Base-by-base conservation (phyloP, 2,113 vertebrate species). In the Carlito syrichta region DNA sequence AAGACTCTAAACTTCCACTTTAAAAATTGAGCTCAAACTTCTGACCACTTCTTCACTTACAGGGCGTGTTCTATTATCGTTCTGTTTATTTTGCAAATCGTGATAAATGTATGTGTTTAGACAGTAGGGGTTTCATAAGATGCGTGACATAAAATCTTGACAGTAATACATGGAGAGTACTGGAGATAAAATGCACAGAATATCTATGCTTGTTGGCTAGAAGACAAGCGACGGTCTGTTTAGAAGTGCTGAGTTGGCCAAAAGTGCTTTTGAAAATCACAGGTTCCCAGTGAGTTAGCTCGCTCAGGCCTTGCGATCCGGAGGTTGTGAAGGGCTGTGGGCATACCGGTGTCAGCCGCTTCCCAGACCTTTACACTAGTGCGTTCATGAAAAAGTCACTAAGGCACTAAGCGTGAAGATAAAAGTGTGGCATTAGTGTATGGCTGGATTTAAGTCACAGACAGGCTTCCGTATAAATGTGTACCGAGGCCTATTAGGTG, bases 111-210 rank as follows among this genome's bases (percentile, higher is more conserved):
- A 90, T 87, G 40, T 87, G 95, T 81, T 45, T 77, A 45, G 82
- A 95, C 91, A 83, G 63, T 71, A 60, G 0, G 4, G 19, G 77
- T 63, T 94, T 81, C 16, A 83, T 63, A 85, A 88, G 90, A 92
- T 52, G 45, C 17, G 43, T 62, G 90, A 48, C 17, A 48, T 22
- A 69, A 81, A 81, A 71, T 84, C 13, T 94, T 76, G 92, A 50
- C 0, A 91, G 68, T 63, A 81, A 62, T 43, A n/a, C 2, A 38
- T 54, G 78, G 48, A 81, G 88, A 40, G 16, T 86, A 27, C 30
- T 78, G 14, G 84, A 92, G 43, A 25, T 90, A 66, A 96, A 91
- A 87, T 86, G 86, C 22, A 71, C 4, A 89, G 48, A 93, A 54
- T 92, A 94, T 40, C 87, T 43, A 22, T 89, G n/a, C 58, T 16